Evolutionary conservation across 30 jellyfish, hydroid and myxozoan species (phyloP), one percentile per base, ranked within the genome.

Genomic region (Pseudorhiza aurosa): DNA sequence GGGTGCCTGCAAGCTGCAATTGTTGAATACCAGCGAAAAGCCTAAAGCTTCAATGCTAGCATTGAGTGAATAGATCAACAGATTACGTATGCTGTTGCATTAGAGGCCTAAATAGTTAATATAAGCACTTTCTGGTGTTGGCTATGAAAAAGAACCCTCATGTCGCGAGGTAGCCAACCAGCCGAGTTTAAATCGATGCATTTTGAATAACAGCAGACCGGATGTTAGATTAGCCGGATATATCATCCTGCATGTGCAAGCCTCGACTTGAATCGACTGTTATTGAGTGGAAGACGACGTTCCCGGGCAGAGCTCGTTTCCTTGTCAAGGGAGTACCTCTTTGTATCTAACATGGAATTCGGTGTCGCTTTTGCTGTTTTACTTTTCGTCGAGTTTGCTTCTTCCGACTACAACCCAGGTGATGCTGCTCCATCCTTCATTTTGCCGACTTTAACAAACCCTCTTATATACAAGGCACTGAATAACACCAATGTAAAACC

Each of bases 401-500:
- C 11, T 9, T 68, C 82, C 6, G 95, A 83, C 1, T 69, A 69
- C 67, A 84, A 77, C 30, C 99, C 99, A 6, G 95, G 96, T 25
- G 99, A 94, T 37, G 68, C 22, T 47, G 99, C 99, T 19, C 96
- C 99, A 2, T 60, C 95, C 30, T 94, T 94, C 79, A 82, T 85
- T 11, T 51, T 94, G 47, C 97, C 96, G 2, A 87, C 99, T 8
- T 68, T 94, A 39, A 28, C 69, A 3, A 96, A 90, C 19, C 97
- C 99, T 1, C 17, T 87, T 19, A 83, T 94, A 5, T 94, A 94
- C 87, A 94, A 94, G 39, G 96, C 96, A 62, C 19, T 81, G 32
- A 84, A 84, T 55, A 89, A 82, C 45, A 87, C 97, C 0, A 94
- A 81, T 44, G 71, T 94, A 10, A 57, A 86, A 29, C 95, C 96